Base-by-base conservation (phyloP, 2,888 invertebrate genomes). In the Cacoxenus indagator region DNA sequence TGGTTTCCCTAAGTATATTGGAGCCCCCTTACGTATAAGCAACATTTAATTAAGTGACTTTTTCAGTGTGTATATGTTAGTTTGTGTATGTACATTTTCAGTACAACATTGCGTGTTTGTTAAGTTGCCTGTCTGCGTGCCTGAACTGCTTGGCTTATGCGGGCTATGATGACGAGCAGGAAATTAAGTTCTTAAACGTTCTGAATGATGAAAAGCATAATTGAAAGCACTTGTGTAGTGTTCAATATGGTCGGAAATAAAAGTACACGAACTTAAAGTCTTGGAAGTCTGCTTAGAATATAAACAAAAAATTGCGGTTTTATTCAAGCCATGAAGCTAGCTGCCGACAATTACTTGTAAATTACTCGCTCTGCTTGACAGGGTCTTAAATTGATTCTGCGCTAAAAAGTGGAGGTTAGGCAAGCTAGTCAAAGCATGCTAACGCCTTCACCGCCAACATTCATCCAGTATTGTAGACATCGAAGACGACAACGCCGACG, bases 11-110 rank as follows among this genome's bases (percentile, higher is more conserved):
- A 6, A n/a, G 19, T 48, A 14, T 48, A 14, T 48, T 48, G 19
- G 8, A 37, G n/a, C 22, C 54, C 3, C 65, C 26, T 11, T 37
- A 45, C 75, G 75, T 78, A 78, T 77, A 76, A 69, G 76, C 70
- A 75, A 77, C 74, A 76, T 78, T 78, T 78, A 78, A 78, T 77
- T 77, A 77, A 77, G 78, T 75, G 76, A 77, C 78, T 76, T 76
- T 66, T 73, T 70, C 70, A 70, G 71, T 72, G 72, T 73, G 43
- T 37, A 27, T 57, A 19, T 57, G 19, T 51, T n/a, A n/a, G n/a
- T n/a, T n/a, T n/a, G n/a, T n/a, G n/a, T n/a, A n/a, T n/a, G n/a
- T n/a, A n/a, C n/a, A n/a, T n/a, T n/a, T 37, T 67, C 46, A 64
- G 19, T 17, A 48, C 14, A 64, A 64, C 65, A 66, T 70, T 67